Evolutionary conservation across 1,140 invertebrate genomes (phyloP), one percentile per base, ranked within the genome.

Genomic region (Aphelenchoides fujianensis): DNA sequence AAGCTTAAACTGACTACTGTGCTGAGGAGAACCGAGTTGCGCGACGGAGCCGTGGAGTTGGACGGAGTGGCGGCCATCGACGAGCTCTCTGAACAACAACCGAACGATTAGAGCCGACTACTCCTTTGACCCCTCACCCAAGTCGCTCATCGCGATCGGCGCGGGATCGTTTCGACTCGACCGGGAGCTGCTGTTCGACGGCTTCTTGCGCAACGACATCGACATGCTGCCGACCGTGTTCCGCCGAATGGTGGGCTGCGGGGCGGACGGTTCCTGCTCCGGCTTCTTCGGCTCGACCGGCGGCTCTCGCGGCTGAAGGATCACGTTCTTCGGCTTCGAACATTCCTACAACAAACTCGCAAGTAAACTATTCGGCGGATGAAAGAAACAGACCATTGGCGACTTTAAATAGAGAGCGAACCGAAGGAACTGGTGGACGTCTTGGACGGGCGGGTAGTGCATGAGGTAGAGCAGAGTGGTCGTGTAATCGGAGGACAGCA

Each of bases 381-480:
- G n/a, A 75, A 59, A 32, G 27, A 52, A 32, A 63, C 72, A 48
- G 48, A 83, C 79, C 57, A 75, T 80, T 0, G 89, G 89, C 74
- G 89, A 87, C 74, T 87, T 84, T 71, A 90, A 86, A 80, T 89
- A 87, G 0, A 90, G 82, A 1, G 89, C 89, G 77, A 89, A 87
- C 52, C 89, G 86, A 61, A 91, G 87, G 71, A 91, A 89, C 74
- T 87, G 86, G 67, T 88, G 86, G 0, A 90, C 86, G 80, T 91
- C 90, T 3, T 87, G 85, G 37, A 88, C 86, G 9, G 85, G 86
- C 9, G 90, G 90, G 85, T 89, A 91, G 59, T 88, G 85, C 90
- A 91, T 91, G 19, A 91, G 82, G 74, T 87, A 86, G 12, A 86
- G 88, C 36, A 91, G 84, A 77, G 89, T 89, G 16, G 85, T 85